Percentiles rank a stretch among this genome's conserved stretches.
Evolutionary conservation across 2,888 invertebrate species (phyloP).

Genomic region (Meandrusa payeni): DNA sequence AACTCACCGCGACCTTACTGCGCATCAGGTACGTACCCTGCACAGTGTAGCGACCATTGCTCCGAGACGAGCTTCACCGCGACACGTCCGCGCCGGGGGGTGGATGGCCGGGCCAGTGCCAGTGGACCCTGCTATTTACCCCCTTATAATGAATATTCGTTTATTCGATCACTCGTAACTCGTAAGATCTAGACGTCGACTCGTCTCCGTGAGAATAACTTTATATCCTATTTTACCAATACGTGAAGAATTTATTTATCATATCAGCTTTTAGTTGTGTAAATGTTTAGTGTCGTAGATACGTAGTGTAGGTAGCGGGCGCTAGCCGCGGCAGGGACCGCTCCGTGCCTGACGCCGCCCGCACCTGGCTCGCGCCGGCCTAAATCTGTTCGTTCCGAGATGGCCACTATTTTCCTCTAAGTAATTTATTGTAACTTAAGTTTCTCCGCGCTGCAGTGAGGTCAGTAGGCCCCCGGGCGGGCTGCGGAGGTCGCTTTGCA

Average conservation of each 20-base stretch:
- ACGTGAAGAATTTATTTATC: conserved; percentile 74
- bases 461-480: background rate
- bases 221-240: conserved; percentile 62
- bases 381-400: no score
- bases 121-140: conserved; percentile 12
- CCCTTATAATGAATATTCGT: conserved; percentile 37
- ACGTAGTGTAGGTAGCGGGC: background rate
- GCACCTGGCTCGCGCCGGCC: no score
- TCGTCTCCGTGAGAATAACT: conserved; percentile 48
- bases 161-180: conserved; percentile 31
- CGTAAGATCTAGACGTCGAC: conserved; percentile 41
- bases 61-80: conserved; percentile 38
- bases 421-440: conserved; percentile 8
- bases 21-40: conserved; percentile 18
- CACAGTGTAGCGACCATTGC: conserved; percentile 3
- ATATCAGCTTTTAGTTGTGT: conserved; percentile 67
- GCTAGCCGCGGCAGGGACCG: background rate
- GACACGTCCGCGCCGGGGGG: background rate
- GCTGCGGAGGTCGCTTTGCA: background rate
- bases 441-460: conserved; percentile 10
- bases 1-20: no score
- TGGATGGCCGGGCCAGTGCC: no score
- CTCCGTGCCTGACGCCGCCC: no score
- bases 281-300: conserved; percentile 55
- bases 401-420: conserved; percentile 7